phyloP scores from a whole-genome alignment of 2,888 invertebrate genomes.

The Elysia crispata region DNA sequence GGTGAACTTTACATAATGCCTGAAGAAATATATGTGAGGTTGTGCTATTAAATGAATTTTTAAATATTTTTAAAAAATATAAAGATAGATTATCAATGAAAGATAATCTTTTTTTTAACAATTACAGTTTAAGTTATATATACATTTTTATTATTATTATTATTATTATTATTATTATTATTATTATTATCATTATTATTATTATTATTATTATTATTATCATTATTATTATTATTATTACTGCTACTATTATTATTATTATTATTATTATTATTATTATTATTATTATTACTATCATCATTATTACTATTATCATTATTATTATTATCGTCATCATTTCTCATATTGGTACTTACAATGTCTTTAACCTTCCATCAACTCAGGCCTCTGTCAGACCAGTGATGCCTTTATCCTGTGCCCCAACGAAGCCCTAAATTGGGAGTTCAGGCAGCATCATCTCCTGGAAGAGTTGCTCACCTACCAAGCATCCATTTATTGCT shows the following conservation, averaged over 20 bases:
- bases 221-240: not conserved
- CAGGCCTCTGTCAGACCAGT: conserved; percentile 84
- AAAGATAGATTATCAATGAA: too few species aligned
- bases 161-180: too few species aligned
- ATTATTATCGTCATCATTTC: not conserved
- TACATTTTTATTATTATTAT: too few species aligned
- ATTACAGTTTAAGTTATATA: too few species aligned
- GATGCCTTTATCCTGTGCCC: conserved; percentile 87
- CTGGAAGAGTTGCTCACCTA: conserved; percentile 85
- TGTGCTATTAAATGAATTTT: too few species aligned
- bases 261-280: conserved; percentile 11
- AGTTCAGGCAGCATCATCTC: conserved; percentile 83
- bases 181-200: not conserved
- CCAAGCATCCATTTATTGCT: conserved; percentile 85
- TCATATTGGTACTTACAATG: not conserved
- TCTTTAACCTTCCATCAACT: not conserved
- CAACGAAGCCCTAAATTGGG: conserved; percentile 85
- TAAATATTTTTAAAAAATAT: too few species aligned
- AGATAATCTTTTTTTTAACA: too few species aligned
- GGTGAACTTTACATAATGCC: too few species aligned
- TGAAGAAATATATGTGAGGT: too few species aligned
- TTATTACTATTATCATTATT: not conserved
- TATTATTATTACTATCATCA: not conserved
- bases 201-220: conserved; percentile 11
- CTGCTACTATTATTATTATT: not conserved